phyloP scores from a whole-genome alignment of 2,797 vertebrate species.

The Momotus momota region DNA sequence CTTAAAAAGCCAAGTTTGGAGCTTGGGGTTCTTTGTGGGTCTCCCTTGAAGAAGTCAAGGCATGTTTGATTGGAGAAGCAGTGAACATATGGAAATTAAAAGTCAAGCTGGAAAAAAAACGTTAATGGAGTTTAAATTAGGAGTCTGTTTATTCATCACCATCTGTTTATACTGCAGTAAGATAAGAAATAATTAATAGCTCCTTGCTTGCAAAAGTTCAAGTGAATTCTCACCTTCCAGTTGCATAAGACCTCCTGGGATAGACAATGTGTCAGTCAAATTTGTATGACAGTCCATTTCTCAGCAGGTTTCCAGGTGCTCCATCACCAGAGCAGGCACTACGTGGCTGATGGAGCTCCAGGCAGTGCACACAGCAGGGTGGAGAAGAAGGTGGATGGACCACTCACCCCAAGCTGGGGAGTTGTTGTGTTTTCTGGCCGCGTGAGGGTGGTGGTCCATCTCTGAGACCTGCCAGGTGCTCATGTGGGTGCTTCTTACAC shows the following conservation, averaged over 20 bases:
- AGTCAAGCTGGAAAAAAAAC: slow-evolving; percentile 33
- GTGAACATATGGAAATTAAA: slow-evolving; percentile 55
- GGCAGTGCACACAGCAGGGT: fast-evolving
- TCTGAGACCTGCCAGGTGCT: neutral
- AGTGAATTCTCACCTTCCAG: slow-evolving; percentile 37
- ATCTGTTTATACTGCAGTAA: slow-evolving; percentile 60
- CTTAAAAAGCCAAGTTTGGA: neutral
- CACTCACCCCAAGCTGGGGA: neutral
- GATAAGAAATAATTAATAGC: slow-evolving; percentile 69
- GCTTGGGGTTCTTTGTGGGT: neutral
- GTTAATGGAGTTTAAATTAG: slow-evolving; percentile 65
- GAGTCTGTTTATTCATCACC: slow-evolving; percentile 57
- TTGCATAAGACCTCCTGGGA: neutral
- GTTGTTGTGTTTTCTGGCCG: neutral
- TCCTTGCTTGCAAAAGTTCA: slow-evolving; percentile 43
- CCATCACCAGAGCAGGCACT: neutral
- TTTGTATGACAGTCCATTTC: neutral
- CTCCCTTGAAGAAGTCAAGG: neutral
- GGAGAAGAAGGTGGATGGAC: neutral
- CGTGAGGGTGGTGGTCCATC: neutral
- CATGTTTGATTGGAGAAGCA: neutral
- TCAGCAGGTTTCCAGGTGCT: neutral
- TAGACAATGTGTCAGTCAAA: neutral
- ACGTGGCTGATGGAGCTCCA: fast-evolving
- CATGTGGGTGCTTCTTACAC: neutral